Evolutionary conservation across 2,888 invertebrate species (phyloP).

Genomic region (Oegoconia quadripuncta): DNA sequence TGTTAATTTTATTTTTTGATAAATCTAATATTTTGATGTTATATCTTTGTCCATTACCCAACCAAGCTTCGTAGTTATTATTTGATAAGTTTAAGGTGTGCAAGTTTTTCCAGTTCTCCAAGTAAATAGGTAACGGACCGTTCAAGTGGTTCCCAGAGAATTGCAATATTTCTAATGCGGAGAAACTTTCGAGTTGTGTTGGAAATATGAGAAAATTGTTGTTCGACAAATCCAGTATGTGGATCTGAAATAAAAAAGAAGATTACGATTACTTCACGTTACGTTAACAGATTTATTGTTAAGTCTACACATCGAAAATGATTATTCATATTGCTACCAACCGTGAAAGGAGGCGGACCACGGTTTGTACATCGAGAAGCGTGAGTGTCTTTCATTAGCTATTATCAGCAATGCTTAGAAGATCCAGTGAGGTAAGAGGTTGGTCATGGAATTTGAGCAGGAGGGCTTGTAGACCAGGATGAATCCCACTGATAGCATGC

Average conservation of each 20-base stretch:
- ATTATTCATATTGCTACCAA: too few relatives aligned
- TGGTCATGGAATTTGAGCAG: too few relatives aligned
- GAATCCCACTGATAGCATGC: too few relatives aligned
- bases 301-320: too few relatives aligned
- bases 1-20: conserved; percentile 82
- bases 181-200: conserved; percentile 61
- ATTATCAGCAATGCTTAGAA: too few relatives aligned
- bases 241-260: conserved; percentile 67
- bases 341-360: too few relatives aligned
- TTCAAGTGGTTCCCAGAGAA: conserved; percentile 74
- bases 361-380: too few relatives aligned
- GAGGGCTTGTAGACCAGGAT: too few relatives aligned
- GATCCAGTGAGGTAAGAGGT: too few relatives aligned
- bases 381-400: too few relatives aligned
- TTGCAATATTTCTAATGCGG: conserved; percentile 68
- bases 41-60: conserved; percentile 37
- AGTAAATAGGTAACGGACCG: conserved; percentile 56
- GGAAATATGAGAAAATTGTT: conserved; percentile 81
- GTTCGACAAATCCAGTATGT: conserved; percentile 81
- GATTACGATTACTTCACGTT: background rate
- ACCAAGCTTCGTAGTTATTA: conserved; percentile 70
- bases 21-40: conserved; percentile 80
- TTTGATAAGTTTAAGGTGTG: conserved; percentile 78
- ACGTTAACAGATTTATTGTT: background rate
- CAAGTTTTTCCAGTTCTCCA: conserved; percentile 70